Base-by-base conservation (phyloP, 2,888 invertebrate species). In the Dicycla oo region DNA sequence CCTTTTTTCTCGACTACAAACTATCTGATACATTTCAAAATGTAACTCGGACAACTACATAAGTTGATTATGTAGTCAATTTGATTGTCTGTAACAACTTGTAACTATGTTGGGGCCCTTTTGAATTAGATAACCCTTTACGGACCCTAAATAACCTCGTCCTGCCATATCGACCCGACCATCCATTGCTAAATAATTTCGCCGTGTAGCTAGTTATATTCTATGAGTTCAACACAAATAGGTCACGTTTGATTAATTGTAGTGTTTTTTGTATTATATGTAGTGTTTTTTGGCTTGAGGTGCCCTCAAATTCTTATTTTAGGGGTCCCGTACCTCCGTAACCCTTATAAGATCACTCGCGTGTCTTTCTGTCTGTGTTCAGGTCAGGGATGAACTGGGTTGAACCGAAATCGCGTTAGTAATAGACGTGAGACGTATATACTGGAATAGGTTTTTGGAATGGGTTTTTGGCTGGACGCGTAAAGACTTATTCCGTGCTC, bases 101-200 rank as follows among this genome's bases (percentile, higher is more conserved):
- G 54, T 63, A 80, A 53, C 68, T 73, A 67, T 56, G 62, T 75
- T 10, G 20, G 23, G 56, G 20, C 56, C 76, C 76, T 71, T 76
- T 74, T 68, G 73, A 73, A 78, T 83, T 73, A n/a, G n/a, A n/a
- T n/a, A 80, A 78, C 73, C 83, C 84, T 68, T 60, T 47, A 45
- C 43, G 38, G 77, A 69, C 67, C 72, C 75, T 64, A 73, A 53
- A 72, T 75, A 73, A 86, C 77, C 76, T 72, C 66, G 69, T 47
- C 43, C 68, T 62, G 53, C 51, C 57, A 54, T 69, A 68, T 75
- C 71, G 64, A 78, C 78, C 81, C 83, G 40, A 20, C 53, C 61
- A 75, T 73, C 72, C 61, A 60, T 72, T 64, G 53, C 72, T 72
- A 58, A 82, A 83, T 82, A 65, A 85, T 73, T 62, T 82, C 69